A percentile compares a stretch with the other conserved stretches of the same genome.
These are phyloP conservation scores for Octodon degus DNA, from an alignment of 2,113 vertebrate species.

Conservation along the genomic window DNA sequence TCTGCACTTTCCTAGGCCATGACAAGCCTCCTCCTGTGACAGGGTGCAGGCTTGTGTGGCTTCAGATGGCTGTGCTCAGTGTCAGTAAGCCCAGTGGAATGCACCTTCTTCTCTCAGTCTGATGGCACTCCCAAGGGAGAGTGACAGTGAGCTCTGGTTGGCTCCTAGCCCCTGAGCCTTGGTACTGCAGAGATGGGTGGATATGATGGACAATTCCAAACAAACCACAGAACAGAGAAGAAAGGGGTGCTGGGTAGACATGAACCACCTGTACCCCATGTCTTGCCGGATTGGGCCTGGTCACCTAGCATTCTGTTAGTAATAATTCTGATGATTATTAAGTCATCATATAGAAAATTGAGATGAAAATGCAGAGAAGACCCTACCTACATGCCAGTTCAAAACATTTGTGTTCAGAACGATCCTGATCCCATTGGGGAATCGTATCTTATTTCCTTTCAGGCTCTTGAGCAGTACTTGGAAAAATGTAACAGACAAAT, in stretches of 20 bases:
- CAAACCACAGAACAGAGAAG: neutral
- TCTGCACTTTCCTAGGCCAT: neutral
- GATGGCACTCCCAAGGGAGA: neutral
- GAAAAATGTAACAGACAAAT: slow-evolving; percentile 91
- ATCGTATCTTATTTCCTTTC: slow-evolving; percentile 46
- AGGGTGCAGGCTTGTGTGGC: neutral
- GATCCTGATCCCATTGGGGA: neutral
- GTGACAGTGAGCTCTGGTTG: neutral
- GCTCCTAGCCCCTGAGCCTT: neutral
- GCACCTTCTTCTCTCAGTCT: neutral
- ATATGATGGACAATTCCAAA: neutral
- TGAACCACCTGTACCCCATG: neutral
- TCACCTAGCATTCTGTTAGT: neutral
- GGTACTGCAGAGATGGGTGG: too few relatives aligned
- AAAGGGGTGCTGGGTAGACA: neutral
- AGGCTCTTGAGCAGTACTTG: slow-evolving; percentile 91
- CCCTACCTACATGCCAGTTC: neutral
- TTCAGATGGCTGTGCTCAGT: neutral
- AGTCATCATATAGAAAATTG: neutral
- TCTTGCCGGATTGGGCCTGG: neutral
- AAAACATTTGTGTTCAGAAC: slow-evolving; percentile 13
- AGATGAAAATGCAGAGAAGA: neutral
- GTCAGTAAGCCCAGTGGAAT: neutral
- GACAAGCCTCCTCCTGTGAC: neutral
- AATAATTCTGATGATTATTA: slow-evolving; percentile 22